Evolutionary conservation across 2,113 vertebrate genomes (phyloP).

Genomic region (Chroicocephalus ridibundus): DNA sequence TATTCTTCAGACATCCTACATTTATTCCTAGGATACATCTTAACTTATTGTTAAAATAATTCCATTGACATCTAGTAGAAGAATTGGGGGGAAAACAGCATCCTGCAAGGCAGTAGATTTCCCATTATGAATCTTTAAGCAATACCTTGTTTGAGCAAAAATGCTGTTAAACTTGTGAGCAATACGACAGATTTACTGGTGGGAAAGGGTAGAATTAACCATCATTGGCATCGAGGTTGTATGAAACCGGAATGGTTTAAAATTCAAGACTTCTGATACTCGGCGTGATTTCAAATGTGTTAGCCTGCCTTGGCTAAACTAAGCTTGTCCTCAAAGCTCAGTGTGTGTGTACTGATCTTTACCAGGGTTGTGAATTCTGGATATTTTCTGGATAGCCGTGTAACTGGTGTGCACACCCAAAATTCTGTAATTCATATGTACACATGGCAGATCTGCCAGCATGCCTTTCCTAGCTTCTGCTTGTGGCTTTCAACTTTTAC

Average conservation of each 20-base stretch:
- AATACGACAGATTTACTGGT: background rate
- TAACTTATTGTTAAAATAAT: background rate
- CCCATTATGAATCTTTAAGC: background rate
- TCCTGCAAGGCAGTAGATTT: background rate
- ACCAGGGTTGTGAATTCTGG: background rate
- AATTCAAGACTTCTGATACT: background rate
- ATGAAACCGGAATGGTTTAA: background rate
- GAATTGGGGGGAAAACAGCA: background rate
- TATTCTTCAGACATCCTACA: background rate
- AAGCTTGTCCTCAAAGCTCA: background rate
- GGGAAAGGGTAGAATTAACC: background rate
- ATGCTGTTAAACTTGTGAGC: background rate
- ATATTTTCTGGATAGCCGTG: background rate
- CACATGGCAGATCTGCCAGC: background rate
- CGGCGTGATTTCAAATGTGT: background rate
- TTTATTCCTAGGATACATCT: background rate
- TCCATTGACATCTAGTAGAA: background rate
- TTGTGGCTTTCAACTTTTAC: background rate
- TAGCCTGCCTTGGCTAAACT: background rate
- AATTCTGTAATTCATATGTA: background rate
- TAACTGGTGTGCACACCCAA: background rate
- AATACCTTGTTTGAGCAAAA: background rate
- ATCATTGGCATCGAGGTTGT: background rate
- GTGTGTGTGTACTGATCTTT: background rate
- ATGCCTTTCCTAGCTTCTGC: background rate